Evolutionary conservation across 2,888 invertebrate genomes (phyloP), one percentile per base, ranked within the genome.

Genomic region (Drymonia ruficornis): DNA sequence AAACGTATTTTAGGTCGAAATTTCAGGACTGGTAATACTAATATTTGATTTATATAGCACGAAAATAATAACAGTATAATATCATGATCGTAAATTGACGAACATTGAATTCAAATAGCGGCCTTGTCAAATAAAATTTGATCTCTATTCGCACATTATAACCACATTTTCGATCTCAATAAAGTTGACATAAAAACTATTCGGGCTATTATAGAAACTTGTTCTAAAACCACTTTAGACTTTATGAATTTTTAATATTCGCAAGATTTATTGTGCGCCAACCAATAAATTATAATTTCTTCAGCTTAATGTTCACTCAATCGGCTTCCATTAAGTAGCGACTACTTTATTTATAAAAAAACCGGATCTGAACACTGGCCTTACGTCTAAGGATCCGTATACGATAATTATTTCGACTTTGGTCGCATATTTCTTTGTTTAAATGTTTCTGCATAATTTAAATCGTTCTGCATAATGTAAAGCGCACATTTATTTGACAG

Each of bases 271-370:
- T 71, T 59, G 54, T 55, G 55, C 53, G 42, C 44, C 55, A 56
- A 44, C 56, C 66, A 56, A 67, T 70, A 74, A 69, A 70, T 72
- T 69, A 70, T 62, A 56, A 64, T 65, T 65, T 75, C 63, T 73
- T 69, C 49, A 63, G 59, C 52, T 72, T 63, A 70, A 69, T 73
- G 62, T 63, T 61, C 67, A 65, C 57, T 60, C 62, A 53, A 65
- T 67, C 58, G 59, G 60, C 60, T 64, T 45, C 68, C 59, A 65
- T 65, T 68, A 70, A 69, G 68, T 67, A 72, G 76, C 67, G 43
- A 63, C 56, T 67, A 65, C 56, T 70, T 67, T 72, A 54, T 50
- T 55, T 56, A 58, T 49, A 60, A 60, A 63, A 62, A 58, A 63
- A 68, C 70, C 65, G 58, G 67, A 61, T 65, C 49, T 53, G 56